Percentiles rank a stretch among this genome's conserved stretches.
Conservation (phyloP, 2,797 vertebrate genomes). For the Odontamblyopus lacepedii region DNA sequence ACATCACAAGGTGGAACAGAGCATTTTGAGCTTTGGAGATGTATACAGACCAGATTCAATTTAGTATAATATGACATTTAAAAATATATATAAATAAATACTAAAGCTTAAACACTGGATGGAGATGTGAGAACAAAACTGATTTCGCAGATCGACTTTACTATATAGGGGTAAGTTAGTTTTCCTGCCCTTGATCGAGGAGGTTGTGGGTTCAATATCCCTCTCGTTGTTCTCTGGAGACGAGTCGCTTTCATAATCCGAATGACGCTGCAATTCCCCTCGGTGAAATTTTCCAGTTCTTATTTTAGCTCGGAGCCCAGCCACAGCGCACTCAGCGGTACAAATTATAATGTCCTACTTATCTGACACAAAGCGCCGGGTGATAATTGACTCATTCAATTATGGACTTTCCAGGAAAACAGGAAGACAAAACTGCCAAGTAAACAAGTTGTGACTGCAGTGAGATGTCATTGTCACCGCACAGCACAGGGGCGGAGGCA, state of each 20-base stretch:
- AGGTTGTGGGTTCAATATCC: neutral
- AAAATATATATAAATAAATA: too few relatives aligned
- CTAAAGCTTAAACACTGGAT: too few relatives aligned
- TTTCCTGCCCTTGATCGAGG: neutral
- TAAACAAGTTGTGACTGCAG: constrained; percentile 3
- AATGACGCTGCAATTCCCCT: neutral
- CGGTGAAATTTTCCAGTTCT: neutral
- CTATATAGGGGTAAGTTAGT: neutral
- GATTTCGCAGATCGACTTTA: neutral
- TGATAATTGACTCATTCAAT: constrained; percentile 8
- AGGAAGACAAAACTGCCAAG: neutral
- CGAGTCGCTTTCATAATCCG: neutral
- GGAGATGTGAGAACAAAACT: neutral
- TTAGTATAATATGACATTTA: too few relatives aligned
- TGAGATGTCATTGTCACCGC: neutral
- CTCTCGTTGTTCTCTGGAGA: neutral
- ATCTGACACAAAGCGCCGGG: neutral
- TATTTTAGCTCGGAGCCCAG: neutral
- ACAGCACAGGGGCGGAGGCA: too few relatives aligned
- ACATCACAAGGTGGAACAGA: too few relatives aligned
- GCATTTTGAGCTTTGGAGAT: too few relatives aligned
- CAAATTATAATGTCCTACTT: constrained; percentile 4
- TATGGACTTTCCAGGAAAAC: constrained; percentile 2
- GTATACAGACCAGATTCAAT: too few relatives aligned
- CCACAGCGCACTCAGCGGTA: neutral